Conservation (phyloP, 2,797 vertebrate genomes). For the Antrozous pallidus region DNA sequence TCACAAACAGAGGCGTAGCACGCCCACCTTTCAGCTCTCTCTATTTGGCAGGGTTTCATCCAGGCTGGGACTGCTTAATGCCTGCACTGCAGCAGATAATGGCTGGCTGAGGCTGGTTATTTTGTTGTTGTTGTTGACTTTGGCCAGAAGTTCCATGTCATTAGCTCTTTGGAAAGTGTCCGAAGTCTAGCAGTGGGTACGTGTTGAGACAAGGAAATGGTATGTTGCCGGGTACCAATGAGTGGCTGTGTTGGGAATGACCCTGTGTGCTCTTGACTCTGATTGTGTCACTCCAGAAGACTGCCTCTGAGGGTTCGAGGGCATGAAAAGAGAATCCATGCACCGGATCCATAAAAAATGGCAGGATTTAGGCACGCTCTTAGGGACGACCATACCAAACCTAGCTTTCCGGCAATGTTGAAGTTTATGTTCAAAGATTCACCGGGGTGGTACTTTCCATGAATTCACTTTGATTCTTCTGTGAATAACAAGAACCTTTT, state of each 20-base stretch:
- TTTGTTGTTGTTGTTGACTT: slow-evolving; percentile 33
- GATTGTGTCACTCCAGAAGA: not conserved
- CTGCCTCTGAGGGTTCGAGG: not conserved
- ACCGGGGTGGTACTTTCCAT: not conserved
- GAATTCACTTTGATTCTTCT: not conserved
- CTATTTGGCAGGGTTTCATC: not conserved
- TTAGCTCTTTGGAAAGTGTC: not conserved
- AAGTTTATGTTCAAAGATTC: slow-evolving; percentile 25
- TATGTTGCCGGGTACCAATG: not conserved
- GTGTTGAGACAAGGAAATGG: not conserved
- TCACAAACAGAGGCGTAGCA: not conserved
- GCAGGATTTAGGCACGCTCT: not conserved
- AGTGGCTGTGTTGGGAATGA: slow-evolving; percentile 2
- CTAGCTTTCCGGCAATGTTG: slow-evolving; percentile 6
- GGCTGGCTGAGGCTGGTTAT: not conserved
- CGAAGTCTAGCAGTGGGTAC: not conserved
- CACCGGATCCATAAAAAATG: not conserved
- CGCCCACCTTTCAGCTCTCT: not conserved
- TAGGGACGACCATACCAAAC: not conserved
- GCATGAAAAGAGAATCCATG: not conserved
- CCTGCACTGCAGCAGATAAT: not conserved
- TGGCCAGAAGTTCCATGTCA: not conserved
- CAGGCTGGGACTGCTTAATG: not conserved
- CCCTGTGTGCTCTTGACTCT: not conserved
- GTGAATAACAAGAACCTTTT: not conserved